Percentiles rank a stretch among this genome's conserved stretches.
phyloP scores from a whole-genome alignment of 92 coral and sea anemone species.

The Muricea muricata region DNA sequence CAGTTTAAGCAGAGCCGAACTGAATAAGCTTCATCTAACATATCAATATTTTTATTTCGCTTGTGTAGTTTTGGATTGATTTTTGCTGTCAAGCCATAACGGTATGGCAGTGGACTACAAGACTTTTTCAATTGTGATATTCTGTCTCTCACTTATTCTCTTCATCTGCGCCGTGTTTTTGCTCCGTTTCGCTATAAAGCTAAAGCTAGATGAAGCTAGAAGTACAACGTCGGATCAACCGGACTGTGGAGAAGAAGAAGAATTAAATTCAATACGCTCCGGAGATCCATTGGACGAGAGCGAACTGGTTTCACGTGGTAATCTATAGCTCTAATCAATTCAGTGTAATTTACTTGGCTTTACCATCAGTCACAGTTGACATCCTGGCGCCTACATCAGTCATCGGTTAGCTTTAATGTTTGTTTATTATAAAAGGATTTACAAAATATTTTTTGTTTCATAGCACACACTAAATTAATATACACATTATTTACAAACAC shows the following conservation, averaged over 20 bases:
- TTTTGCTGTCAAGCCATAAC: background rate
- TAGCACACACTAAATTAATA: background rate
- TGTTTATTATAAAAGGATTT: background rate
- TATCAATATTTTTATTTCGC: background rate
- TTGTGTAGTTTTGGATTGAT: background rate
- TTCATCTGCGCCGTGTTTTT: background rate
- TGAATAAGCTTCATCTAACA: too few relatives aligned
- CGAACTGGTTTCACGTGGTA: background rate
- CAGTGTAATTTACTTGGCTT: background rate
- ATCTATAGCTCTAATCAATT: background rate
- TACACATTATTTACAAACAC: background rate
- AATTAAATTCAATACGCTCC: background rate
- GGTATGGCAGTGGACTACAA: background rate
- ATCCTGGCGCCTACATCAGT: too few relatives aligned
- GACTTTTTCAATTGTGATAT: background rate
- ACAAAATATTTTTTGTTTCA: background rate
- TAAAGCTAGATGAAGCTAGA: too few relatives aligned
- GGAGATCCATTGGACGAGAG: constrained; percentile 9
- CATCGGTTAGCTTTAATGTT: background rate
- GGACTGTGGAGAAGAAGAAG: background rate
- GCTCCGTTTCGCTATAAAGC: background rate
- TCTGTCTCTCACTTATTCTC: background rate
- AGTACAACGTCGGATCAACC: too few relatives aligned
- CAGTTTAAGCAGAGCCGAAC: too few relatives aligned
- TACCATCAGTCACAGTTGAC: too few relatives aligned